Evolutionary conservation across 2,797 vertebrate genomes (phyloP), one percentile per base, ranked within the genome.

Genomic region (Gorsachius magnificus): DNA sequence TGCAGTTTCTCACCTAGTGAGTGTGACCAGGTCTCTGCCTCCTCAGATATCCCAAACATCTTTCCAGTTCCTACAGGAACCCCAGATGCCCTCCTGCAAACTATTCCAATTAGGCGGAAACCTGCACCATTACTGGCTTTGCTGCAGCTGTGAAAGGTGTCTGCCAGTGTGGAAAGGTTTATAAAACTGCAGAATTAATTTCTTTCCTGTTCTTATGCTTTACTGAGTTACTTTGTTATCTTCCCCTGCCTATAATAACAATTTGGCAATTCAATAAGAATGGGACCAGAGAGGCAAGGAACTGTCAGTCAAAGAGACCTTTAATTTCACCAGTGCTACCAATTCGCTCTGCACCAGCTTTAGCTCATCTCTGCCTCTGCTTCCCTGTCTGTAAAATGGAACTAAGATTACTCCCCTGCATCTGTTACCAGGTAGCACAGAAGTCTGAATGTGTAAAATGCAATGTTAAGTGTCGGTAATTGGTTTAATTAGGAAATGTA

Each of bases 401-500:
- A 13, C 38, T 61, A 48, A 35, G 14, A 71, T 38, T 76, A 72
- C 57, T 74, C 31, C 31, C 16, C 17, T 29, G 38, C 29, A 60
- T 57, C 36, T 75, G 24, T 63, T 92, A 76, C 22, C 51, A 65
- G 43, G 43, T 69, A 78, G 36, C 35, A 56, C 57, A 81, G 61
- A 88, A 28, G 31, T 82, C 53, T 60, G 35, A 68, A 68, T 50
- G 31, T 28, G 36, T 51, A 93, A 85, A 83, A 58, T 58, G 56
- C 16, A 24, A 68, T 0, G 0, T 25, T 85, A 85, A 94, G 12
- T 72, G 38, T 64, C 78, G 69, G 56, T 93, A 91, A 82, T 56
- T 84, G 46, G 35, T 80, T 89, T 90, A 87, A 91, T 81, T 75
- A 78, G 83, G 57, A 94, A 96, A 72, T 15, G 8, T 24, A 96